phyloP scores from a whole-genome alignment of 2,113 vertebrate genomes.

The Coracopsis vasa region DNA sequence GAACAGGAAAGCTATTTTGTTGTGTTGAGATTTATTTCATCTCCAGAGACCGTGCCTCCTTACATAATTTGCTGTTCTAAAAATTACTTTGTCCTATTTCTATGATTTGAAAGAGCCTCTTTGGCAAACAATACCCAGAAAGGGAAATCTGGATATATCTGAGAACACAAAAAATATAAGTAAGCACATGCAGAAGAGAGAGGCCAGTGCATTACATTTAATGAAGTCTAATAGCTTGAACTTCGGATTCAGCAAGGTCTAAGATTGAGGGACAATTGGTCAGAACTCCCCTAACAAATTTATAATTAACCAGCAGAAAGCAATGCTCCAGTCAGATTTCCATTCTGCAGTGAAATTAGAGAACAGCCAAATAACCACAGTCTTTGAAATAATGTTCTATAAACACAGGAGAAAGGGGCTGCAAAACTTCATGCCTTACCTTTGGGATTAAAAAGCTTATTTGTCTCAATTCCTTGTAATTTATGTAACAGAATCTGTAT shows the following conservation, averaged over 20 bases:
- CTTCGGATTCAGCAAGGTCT: neutral
- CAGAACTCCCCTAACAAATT: conserved; percentile 18
- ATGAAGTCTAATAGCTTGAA: neutral
- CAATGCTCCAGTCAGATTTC: neutral
- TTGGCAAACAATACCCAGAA: conserved; percentile 1
- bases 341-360: neutral
- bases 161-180: neutral
- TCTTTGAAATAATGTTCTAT: neutral
- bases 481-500: neutral
- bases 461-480: neutral
- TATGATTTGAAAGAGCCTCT: conserved; percentile 29
- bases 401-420: neutral
- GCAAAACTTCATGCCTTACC: neutral
- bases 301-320: conserved; percentile 39
- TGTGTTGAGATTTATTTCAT: neutral
- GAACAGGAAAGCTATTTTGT: neutral
- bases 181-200: neutral
- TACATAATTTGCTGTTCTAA: conserved; percentile 43
- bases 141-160: conserved; percentile 1
- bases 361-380: conserved; percentile 28
- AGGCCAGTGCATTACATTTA: neutral
- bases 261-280: neutral
- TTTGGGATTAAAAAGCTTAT: conserved; percentile 1
- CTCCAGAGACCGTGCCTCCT: conserved; percentile 21
- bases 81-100: conserved; percentile 37